Percentiles rank a stretch among this genome's conserved stretches.
These are phyloP conservation scores for Phoxinus phoxinus DNA, from an alignment of 2,113 vertebrate genomes.

Conservation along the genomic window DNA sequence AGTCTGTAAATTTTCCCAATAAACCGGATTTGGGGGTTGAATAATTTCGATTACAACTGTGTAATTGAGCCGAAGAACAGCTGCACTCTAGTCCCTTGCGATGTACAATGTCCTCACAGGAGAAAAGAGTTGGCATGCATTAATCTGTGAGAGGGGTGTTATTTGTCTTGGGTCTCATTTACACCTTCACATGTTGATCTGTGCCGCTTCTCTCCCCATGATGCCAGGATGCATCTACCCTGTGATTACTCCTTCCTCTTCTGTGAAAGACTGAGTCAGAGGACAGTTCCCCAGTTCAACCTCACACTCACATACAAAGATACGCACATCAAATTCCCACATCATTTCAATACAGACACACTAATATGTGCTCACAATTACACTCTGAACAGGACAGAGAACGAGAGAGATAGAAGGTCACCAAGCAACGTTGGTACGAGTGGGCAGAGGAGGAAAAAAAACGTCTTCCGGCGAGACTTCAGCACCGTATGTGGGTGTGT, in stretches of 20 bases:
- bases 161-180: slow-evolving; percentile 29
- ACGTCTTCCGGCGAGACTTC: slow-evolving; percentile 8
- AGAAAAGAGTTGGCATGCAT: slow-evolving; percentile 13
- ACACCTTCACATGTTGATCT: slow-evolving; percentile 30
- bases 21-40: no score
- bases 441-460: slow-evolving; percentile 40
- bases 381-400: slow-evolving; percentile 1
- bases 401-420: slow-evolving; percentile 14
- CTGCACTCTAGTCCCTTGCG: neutral
- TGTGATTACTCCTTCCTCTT: slow-evolving; percentile 36
- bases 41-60: no score
- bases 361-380: slow-evolving; percentile 1
- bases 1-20: no score
- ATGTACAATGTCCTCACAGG: neutral
- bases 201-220: slow-evolving; percentile 18
- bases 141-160: slow-evolving; percentile 8
- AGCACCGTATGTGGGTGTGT: slow-evolving; percentile 32
- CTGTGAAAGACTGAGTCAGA: neutral
- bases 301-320: slow-evolving; percentile 4
- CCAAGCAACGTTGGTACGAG: slow-evolving; percentile 27
- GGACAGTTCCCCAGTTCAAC: slow-evolving; percentile 5
- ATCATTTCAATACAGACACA: neutral
- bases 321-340: neutral
- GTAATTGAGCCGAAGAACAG: neutral
- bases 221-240: slow-evolving; percentile 26